phyloP scores from a whole-genome alignment of 2,113 vertebrate genomes.

The Shinisaurus crocodilurus region DNA sequence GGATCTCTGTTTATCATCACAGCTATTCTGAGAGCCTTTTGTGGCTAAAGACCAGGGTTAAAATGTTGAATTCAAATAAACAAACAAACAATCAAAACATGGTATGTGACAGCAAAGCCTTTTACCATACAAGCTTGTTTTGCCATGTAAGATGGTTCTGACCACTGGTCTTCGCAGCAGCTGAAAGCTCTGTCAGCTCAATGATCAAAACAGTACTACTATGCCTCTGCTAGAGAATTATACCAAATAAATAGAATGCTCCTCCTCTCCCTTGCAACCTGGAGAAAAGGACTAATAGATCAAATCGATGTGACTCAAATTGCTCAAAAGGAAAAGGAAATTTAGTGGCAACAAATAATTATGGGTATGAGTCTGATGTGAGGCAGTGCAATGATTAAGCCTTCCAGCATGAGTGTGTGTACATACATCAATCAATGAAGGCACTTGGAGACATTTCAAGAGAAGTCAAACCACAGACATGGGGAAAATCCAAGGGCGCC shows the following conservation, averaged over 20 bases:
- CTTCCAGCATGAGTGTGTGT: not conserved
- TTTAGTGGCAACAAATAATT: not conserved
- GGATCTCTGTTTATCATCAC: not conserved
- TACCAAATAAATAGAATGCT: not conserved
- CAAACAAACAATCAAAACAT: not conserved
- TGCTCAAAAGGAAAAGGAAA: not conserved
- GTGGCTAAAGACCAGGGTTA: too few species aligned
- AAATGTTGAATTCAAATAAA: too few species aligned
- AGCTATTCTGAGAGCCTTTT: not conserved
- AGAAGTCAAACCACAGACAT: not conserved
- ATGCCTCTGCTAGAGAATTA: not conserved
- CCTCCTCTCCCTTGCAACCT: not conserved
- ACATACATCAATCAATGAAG: not conserved
- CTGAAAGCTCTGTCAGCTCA: not conserved
- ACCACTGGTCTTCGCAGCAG: not conserved
- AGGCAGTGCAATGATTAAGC: not conserved
- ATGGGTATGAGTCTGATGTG: not conserved
- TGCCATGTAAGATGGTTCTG: not conserved
- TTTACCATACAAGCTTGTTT: not conserved
- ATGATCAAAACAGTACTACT: not conserved
- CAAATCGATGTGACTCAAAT: not conserved
- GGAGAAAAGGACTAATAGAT: not conserved
- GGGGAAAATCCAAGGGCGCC: not conserved
- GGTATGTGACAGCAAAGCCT: not conserved
- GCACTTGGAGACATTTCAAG: not conserved